phyloP scores from a whole-genome alignment of 2,797 vertebrate species.

The Megalops cyprinoides region DNA sequence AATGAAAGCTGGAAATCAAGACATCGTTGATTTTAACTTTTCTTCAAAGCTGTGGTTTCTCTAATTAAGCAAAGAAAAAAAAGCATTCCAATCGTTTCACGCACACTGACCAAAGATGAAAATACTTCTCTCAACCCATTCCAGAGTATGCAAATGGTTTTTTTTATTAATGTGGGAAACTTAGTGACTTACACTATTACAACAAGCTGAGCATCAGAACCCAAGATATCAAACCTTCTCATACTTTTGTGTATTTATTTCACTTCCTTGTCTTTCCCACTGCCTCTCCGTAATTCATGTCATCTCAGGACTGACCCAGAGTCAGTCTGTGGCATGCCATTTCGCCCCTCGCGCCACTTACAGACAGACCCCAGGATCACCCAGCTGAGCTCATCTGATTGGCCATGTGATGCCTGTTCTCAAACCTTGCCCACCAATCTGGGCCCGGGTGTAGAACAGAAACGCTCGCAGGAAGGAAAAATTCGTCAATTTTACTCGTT shows the following conservation, averaged over 20 bases:
- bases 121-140: background rate
- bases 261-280: background rate
- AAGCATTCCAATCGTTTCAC: background rate
- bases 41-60: no score
- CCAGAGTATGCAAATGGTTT: background rate
- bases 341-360: background rate
- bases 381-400: no score
- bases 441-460: background rate
- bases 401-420: no score
- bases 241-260: background rate
- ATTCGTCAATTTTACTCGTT: conserved; percentile 54
- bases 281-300: background rate
- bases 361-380: background rate
- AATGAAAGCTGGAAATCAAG: no score
- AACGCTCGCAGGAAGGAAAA: conserved; percentile 28
- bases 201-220: background rate
- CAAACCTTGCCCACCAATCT: no score
- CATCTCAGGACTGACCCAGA: background rate
- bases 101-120: background rate
- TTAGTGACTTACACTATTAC: background rate
- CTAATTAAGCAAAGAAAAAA: no score
- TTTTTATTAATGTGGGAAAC: conserved; percentile 13
- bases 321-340: background rate
- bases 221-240: background rate
- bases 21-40: no score